Evolutionary conservation across 37 sponge, comb jelly and placozoan species (phyloP).

Genomic region (Geodia barretti): DNA sequence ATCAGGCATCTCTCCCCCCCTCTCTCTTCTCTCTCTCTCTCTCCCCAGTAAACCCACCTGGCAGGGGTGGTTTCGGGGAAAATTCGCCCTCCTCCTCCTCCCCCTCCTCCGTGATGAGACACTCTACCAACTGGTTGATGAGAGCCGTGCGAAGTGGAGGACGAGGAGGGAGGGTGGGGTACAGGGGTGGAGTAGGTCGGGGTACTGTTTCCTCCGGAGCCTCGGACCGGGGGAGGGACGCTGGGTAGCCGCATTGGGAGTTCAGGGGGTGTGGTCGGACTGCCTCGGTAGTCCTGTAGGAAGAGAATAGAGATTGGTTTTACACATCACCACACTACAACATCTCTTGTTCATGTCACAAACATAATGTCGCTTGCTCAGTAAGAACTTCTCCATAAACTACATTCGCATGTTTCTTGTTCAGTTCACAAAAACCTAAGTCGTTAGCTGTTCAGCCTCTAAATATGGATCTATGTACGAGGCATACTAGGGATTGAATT

Average conservation of each 20-base stretch:
- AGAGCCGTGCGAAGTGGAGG: background rate
- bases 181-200: slow-evolving; percentile 19
- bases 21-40: background rate
- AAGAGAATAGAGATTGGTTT: too few relatives aligned
- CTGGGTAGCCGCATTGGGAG: background rate
- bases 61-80: background rate
- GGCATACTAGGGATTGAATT: too few relatives aligned
- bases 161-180: slow-evolving; percentile 1
- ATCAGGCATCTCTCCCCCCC: background rate
- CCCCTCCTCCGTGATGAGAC: background rate
- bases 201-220: background rate
- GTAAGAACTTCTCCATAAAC: too few relatives aligned
- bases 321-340: too few relatives aligned
- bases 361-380: too few relatives aligned
- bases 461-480: too few relatives aligned
- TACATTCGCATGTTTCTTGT: too few relatives aligned
- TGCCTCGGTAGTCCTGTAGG: background rate
- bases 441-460: too few relatives aligned
- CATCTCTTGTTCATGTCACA: too few relatives aligned
- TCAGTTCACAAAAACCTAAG: too few relatives aligned
- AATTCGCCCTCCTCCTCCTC: background rate
- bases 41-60: too few relatives aligned
- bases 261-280: background rate
- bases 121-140: background rate
- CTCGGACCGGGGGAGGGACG: background rate